These are phyloP conservation scores for Chlamydotis undulata DNA, from an alignment of 2,113 vertebrate species.

Conservation along the genomic window DNA sequence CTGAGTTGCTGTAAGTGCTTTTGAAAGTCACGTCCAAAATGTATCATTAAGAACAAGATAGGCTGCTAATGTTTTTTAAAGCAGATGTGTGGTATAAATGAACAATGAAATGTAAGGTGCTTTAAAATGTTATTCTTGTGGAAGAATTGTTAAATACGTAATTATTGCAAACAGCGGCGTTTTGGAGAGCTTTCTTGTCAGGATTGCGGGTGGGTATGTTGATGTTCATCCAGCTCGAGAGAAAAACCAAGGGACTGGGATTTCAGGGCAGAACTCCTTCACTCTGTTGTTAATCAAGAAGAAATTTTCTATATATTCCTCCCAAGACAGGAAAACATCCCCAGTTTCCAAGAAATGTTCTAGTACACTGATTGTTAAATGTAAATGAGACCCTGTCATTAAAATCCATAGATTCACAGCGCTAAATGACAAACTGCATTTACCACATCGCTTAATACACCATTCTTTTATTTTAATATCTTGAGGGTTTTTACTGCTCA, in stretches of 20 bases:
- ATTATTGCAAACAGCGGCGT: slow-evolving; percentile 37
- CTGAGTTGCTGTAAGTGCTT: slow-evolving; percentile 24
- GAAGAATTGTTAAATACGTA: slow-evolving; percentile 49
- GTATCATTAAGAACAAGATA: slow-evolving; percentile 17
- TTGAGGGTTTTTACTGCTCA: slow-evolving; percentile 19
- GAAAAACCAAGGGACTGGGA: slow-evolving; percentile 8
- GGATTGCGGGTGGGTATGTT: not conserved
- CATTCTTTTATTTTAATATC: slow-evolving; percentile 37
- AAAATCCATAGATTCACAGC: slow-evolving; percentile 70
- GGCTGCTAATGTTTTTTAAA: slow-evolving; percentile 20
- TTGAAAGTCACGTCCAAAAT: slow-evolving; percentile 51
- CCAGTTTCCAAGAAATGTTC: slow-evolving; percentile 60
- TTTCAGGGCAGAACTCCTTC: slow-evolving; percentile 37
- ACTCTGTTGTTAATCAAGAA: slow-evolving; percentile 42
- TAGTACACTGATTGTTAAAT: slow-evolving; percentile 69
- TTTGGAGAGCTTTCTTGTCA: slow-evolving; percentile 29
- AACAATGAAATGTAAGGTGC: slow-evolving; percentile 27
- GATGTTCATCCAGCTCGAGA: not conserved
- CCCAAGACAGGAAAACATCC: slow-evolving; percentile 62
- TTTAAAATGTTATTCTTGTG: slow-evolving; percentile 36
- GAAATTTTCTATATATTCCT: slow-evolving; percentile 59
- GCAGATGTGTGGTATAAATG: not conserved
- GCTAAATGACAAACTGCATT: slow-evolving; percentile 69
- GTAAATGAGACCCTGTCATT: slow-evolving; percentile 75
- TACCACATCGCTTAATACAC: slow-evolving; percentile 51